Percentiles rank a stretch among this genome's conserved stretches.
These are phyloP conservation scores for Rhopalosiphum padi DNA, from an alignment of 1,140 invertebrate genomes.

Conservation along the genomic window DNA sequence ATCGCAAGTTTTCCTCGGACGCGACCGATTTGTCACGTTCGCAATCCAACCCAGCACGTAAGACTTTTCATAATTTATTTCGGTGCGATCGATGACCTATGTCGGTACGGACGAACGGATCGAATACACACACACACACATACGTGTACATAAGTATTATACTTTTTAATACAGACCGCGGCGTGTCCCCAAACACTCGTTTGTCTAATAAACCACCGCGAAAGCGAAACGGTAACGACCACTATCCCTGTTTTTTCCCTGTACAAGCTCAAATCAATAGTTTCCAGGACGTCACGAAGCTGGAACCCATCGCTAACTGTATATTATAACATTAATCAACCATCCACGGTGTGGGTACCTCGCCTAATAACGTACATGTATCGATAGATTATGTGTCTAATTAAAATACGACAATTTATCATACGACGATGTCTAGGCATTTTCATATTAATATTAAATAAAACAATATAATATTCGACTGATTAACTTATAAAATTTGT, in stretches of 20 bases:
- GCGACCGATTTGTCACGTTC: not conserved
- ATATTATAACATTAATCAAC: not conserved
- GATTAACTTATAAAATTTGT: too few relatives aligned
- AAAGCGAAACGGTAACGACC: conserved; percentile 5
- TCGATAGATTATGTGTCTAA: too few relatives aligned
- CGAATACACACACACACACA: not conserved
- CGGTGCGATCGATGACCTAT: not conserved
- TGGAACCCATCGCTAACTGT: not conserved
- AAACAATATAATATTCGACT: too few relatives aligned
- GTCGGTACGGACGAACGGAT: not conserved
- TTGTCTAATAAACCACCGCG: not conserved
- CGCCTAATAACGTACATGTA: not conserved
- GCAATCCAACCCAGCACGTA: not conserved
- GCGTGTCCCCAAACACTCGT: not conserved
- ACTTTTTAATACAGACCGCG: not conserved
- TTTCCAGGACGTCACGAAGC: not conserved
- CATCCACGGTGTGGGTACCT: not conserved
- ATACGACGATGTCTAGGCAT: too few relatives aligned
- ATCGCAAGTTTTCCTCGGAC: not conserved
- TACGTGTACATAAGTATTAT: not conserved
- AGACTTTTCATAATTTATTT: not conserved
- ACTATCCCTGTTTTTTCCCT: not conserved
- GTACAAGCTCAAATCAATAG: not conserved
- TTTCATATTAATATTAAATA: too few relatives aligned
- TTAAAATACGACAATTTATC: too few relatives aligned